These are phyloP conservation scores for Gymnorhina tibicen DNA, from an alignment of 2,113 vertebrate genomes.

Conservation along the genomic window DNA sequence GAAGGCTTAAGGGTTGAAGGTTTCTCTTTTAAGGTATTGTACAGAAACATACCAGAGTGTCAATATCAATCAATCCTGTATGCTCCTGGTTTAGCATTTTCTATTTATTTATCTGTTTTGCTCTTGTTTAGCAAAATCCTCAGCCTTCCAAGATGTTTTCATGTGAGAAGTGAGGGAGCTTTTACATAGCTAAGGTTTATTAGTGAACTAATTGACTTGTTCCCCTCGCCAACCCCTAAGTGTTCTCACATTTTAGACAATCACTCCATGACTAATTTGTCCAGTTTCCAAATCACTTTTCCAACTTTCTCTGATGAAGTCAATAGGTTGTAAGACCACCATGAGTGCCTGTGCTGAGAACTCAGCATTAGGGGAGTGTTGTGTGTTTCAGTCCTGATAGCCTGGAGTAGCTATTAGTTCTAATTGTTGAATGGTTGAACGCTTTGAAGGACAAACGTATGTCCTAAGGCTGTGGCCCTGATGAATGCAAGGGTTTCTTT, in stretches of 20 bases:
- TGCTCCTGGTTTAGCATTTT: not conserved
- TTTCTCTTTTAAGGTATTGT: not conserved
- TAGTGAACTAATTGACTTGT: slow-evolving; percentile 17
- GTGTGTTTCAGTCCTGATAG: slow-evolving; percentile 23
- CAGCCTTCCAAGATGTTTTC: not conserved
- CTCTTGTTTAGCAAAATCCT: not conserved
- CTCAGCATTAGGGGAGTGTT: not conserved
- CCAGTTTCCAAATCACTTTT: slow-evolving; percentile 70
- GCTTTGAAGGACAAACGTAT: slow-evolving; percentile 76
- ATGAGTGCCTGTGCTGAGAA: not conserved
- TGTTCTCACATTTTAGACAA: slow-evolving; percentile 34
- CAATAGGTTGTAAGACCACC: slow-evolving; percentile 47
- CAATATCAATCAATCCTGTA: not conserved
- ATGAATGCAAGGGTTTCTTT: slow-evolving; percentile 73
- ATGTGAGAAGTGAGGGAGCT: accelerated
- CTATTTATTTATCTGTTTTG: not conserved
- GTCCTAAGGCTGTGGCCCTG: slow-evolving; percentile 61
- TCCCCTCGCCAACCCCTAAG: not conserved
- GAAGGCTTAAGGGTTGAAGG: not conserved
- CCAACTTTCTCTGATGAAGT: slow-evolving; percentile 56
- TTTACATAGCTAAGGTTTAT: not conserved
- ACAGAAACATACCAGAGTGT: not conserved
- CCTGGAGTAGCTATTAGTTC: slow-evolving; percentile 79
- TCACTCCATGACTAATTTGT: slow-evolving; percentile 15
- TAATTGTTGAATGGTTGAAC: slow-evolving; percentile 77